Base-by-base conservation (phyloP, 2,113 vertebrate genomes). In the Sander vitreus region DNA sequence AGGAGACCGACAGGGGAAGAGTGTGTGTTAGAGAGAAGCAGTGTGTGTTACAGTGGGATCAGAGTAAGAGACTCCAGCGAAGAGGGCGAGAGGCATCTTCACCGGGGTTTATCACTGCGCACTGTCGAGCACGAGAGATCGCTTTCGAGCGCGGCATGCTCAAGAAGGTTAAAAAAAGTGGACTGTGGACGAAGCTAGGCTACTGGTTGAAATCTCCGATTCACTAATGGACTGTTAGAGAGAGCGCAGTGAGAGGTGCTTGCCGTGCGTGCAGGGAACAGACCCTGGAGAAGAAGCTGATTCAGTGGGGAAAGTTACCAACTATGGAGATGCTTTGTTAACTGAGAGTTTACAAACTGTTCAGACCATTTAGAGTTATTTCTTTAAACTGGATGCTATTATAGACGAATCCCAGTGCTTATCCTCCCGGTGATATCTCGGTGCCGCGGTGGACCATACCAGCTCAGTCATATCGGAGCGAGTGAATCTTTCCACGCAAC, bases 281-380 rank as follows among this genome's bases (percentile, higher is more conserved):
- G 85, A 78, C 70, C 27, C 73, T 6, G 84, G 75, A 59, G 62
- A 66, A 69, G 78, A 65, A 54, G 85, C 86, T 64, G 86, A 71
- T 58, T 81, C 86, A 75, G 67, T 15, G 73, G 82, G 80, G 91
- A 94, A 94, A 94, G 93, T 94, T 94, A 84, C 47, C 82, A 93
- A 84, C 71, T 89, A 50, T 91, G 90, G 89, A 80, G 82, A 79
- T 76, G 76, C 79, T 27, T 57, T 81, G 81, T 51, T 91, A 80
- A 91, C 73, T 36, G 27, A 83, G 69, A 84, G 63, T 90, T 87
- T 74, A 27, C 68, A 23, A 67, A 85, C 84, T 88, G 80, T 23
- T 16, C n/a, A 85, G 87, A 85, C 76, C 47, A 27, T 60, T 76
- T 60, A 73, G 47, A 81, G 51, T 23, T 65, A 39, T 74, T 75